Evolutionary conservation across 2,113 vertebrate genomes (phyloP).

Genomic region (Clarias magur): DNA sequence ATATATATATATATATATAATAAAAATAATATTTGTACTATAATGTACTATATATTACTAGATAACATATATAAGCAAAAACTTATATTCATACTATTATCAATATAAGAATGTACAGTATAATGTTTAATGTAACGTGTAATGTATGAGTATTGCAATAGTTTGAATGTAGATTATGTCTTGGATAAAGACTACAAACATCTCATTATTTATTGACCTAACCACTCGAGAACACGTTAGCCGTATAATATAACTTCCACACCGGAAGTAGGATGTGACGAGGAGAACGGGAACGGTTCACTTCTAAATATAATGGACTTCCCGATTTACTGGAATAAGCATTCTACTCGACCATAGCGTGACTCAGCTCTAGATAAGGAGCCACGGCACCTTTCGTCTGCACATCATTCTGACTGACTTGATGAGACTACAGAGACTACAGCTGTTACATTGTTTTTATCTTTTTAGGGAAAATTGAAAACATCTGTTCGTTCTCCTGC

Average conservation of each 20-base stretch:
- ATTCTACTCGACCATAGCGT: slow-evolving; percentile 59
- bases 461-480: background rate
- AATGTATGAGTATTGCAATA: too few species aligned
- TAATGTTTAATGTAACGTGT: too few species aligned
- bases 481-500: background rate
- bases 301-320: slow-evolving; percentile 57
- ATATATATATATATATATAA: too few species aligned
- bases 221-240: background rate
- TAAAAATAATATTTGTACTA: too few species aligned
- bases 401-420: background rate
- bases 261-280: slow-evolving; percentile 16
- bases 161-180: background rate
- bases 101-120: too few species aligned
- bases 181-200: too few species aligned
- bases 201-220: background rate
- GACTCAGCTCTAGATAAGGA: slow-evolving; percentile 68
- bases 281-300: slow-evolving; percentile 8
- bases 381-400: background rate
- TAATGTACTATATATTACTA: too few species aligned
- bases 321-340: slow-evolving; percentile 72
- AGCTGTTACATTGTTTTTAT: background rate
- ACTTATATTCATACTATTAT: too few species aligned
- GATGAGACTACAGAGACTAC: background rate
- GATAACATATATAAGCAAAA: too few species aligned
- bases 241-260: slow-evolving; percentile 1